These are phyloP conservation scores for Aythya baeri DNA, from an alignment of 2,113 vertebrate genomes.

Conservation along the genomic window DNA sequence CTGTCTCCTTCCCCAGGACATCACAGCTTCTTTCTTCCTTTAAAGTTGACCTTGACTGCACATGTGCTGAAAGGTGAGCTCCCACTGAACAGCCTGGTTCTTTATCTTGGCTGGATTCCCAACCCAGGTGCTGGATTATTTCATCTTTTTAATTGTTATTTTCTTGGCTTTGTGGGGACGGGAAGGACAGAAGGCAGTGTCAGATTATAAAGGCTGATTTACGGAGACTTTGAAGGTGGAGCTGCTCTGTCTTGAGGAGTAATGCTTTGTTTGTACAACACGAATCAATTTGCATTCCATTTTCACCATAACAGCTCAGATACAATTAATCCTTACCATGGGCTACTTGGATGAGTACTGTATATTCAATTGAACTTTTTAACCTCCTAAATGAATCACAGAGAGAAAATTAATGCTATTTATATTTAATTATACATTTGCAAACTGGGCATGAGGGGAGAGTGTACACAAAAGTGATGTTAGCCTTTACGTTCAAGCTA, in stretches of 20 bases:
- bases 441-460: background rate
- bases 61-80: background rate
- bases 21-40: background rate
- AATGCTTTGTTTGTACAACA: background rate
- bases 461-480: background rate
- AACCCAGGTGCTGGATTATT: background rate
- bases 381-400: background rate
- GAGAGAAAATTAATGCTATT: background rate
- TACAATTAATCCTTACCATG: background rate
- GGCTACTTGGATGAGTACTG: background rate
- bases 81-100: background rate
- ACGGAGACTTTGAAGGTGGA: background rate
- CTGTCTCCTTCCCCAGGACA: background rate
- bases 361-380: conserved; percentile 4
- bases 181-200: background rate
- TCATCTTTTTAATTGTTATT: background rate
- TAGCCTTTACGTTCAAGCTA: background rate
- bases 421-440: conserved; percentile 35
- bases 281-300: background rate
- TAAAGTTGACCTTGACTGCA: background rate
- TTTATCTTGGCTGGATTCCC: background rate
- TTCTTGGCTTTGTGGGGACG: background rate
- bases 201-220: background rate
- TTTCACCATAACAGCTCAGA: background rate
- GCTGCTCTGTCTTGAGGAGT: background rate